Conservation (phyloP, 2,888 invertebrate species). For the Melanargia galathea region DNA sequence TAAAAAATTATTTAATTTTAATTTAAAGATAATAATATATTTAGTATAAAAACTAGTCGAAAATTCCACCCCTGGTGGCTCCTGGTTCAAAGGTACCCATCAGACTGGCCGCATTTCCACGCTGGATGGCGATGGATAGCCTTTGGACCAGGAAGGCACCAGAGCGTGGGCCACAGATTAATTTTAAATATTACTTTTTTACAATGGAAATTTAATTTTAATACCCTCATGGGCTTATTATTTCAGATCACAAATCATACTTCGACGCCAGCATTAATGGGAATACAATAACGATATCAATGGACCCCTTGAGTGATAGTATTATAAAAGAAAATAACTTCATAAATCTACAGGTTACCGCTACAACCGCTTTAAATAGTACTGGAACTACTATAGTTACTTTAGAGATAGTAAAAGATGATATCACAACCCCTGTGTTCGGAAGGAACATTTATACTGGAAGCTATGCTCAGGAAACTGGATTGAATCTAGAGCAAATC, state of each 20-base stretch:
- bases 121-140: too few relatives aligned
- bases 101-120: too few relatives aligned
- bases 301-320: slow-evolving; percentile 48
- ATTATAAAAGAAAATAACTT: slow-evolving; percentile 56
- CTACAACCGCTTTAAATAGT: slow-evolving; percentile 48
- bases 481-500: slow-evolving; percentile 54
- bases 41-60: too few relatives aligned
- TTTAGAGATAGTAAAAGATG: slow-evolving; percentile 65
- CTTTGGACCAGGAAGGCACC: too few relatives aligned
- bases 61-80: too few relatives aligned
- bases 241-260: slow-evolving; percentile 15
- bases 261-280: slow-evolving; percentile 49
- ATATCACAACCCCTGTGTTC: slow-evolving; percentile 60
- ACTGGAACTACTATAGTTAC: slow-evolving; percentile 52
- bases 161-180: too few relatives aligned
- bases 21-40: too few relatives aligned
- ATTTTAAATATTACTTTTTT: too few relatives aligned
- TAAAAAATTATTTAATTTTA: slow-evolving; percentile 37
- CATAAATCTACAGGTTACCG: slow-evolving; percentile 55
- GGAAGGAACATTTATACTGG: slow-evolving; percentile 56
- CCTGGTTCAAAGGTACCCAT: too few relatives aligned
- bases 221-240: too few relatives aligned
- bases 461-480: slow-evolving; percentile 49
- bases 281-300: slow-evolving; percentile 53
- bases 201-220: too few relatives aligned